Evolutionary conservation across 2,888 invertebrate species (phyloP).

Genomic region (Homarus gammarus): DNA sequence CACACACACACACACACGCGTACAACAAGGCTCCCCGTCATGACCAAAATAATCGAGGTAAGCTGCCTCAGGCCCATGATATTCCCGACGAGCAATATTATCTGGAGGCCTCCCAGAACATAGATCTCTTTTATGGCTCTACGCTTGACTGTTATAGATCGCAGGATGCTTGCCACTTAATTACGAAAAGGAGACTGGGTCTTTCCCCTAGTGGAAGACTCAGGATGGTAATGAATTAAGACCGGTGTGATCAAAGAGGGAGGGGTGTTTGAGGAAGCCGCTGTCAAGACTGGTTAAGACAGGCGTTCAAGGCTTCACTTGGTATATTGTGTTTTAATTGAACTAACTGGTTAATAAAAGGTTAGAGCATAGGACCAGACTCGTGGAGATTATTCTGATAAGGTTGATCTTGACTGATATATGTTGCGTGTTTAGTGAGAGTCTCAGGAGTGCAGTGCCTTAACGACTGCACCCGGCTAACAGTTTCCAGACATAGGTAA

Average conservation of each 20-base stretch:
- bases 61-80: neutral
- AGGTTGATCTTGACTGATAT: neutral
- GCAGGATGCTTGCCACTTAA: neutral
- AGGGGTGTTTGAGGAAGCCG: neutral
- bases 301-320: neutral
- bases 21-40: too few relatives aligned
- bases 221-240: neutral
- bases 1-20: too few relatives aligned
- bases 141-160: neutral
- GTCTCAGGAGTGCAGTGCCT: too few relatives aligned
- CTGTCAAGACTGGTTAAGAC: neutral
- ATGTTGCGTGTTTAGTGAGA: too few relatives aligned
- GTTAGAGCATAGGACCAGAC: neutral
- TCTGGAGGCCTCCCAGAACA: neutral
- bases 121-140: conserved; percentile 1
- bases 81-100: neutral
- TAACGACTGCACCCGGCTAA: too few relatives aligned
- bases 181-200: neutral
- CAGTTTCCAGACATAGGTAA: too few relatives aligned
- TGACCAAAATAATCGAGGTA: neutral
- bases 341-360: neutral
- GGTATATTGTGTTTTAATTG: neutral
- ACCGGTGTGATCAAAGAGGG: neutral
- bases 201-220: neutral
- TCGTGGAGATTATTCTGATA: neutral